Conservation (phyloP, 2,113 vertebrate genomes). For the Triplophysa siluroides region DNA sequence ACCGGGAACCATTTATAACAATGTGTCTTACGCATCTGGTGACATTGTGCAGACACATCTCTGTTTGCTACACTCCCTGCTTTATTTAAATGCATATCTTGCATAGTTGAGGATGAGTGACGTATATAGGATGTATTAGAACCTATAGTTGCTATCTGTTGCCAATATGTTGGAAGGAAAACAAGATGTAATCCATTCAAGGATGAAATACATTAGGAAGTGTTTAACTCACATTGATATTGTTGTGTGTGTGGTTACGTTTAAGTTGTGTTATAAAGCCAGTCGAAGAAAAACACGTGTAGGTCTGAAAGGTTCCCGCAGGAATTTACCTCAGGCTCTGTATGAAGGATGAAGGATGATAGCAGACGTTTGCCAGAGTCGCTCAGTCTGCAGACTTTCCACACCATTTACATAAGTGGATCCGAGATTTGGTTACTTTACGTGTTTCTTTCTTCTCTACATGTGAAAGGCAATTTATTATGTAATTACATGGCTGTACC, state of each 20-base stretch:
- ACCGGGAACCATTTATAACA: background rate
- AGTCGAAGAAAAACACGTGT: background rate
- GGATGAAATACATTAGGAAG: too few species aligned
- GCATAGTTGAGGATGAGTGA: background rate
- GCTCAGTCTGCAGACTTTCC: constrained; percentile 16
- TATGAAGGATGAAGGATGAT: constrained; percentile 26
- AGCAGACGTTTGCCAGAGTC: constrained; percentile 19
- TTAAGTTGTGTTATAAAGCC: background rate
- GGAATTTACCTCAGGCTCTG: constrained; percentile 19
- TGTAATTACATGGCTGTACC: constrained; percentile 6
- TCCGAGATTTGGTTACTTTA: too few species aligned
- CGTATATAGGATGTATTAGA: background rate
- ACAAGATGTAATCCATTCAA: too few species aligned
- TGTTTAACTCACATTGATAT: background rate
- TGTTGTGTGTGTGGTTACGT: background rate
- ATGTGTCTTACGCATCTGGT: background rate
- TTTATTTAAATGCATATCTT: too few species aligned
- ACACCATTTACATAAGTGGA: constrained; percentile 10
- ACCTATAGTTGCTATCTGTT: background rate
- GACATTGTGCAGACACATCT: background rate
- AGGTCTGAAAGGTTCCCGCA: constrained; percentile 1
- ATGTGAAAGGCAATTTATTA: background rate
- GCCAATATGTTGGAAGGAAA: background rate
- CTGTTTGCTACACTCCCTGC: too few species aligned
- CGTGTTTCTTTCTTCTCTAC: background rate